phyloP scores from a whole-genome alignment of 2,113 vertebrate species.

The Zeus faber region DNA sequence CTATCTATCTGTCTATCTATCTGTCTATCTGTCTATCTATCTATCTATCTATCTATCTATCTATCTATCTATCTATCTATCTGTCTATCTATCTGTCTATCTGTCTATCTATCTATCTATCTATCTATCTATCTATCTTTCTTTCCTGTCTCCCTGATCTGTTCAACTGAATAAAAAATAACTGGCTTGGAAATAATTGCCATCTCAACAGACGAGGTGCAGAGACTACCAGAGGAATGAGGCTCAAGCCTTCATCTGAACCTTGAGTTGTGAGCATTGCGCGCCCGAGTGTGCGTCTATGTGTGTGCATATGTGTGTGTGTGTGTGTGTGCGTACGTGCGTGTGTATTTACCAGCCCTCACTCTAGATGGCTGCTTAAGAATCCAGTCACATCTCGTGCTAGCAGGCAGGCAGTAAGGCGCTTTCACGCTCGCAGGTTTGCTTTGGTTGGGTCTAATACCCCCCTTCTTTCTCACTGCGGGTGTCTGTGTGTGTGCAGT shows the following conservation, averaged over 20 bases:
- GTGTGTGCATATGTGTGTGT: conserved; percentile 10
- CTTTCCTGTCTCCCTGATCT: not conserved
- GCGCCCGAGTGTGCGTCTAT: not conserved
- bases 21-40: not conserved
- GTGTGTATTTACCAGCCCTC: conserved; percentile 57
- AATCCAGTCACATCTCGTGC: conserved; percentile 98
- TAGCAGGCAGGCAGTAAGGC: conserved; percentile 97
- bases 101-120: not conserved
- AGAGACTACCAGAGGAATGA: conserved; percentile 54
- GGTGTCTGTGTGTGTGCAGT: conserved; percentile 23
- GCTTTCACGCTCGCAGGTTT: conserved; percentile 98
- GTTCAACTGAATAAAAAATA: not conserved
- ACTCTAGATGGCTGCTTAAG: conserved; percentile 94
- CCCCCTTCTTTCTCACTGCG: conserved; percentile 90
- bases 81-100: not conserved
- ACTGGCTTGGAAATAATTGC: conserved; percentile 31
- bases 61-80: not conserved
- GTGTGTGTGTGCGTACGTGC: conserved; percentile 22
- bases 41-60: not conserved
- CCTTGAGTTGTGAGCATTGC: conserved; percentile 50
- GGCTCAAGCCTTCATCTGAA: conserved; percentile 58
- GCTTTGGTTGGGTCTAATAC: conserved; percentile 98
- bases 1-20: not conserved
- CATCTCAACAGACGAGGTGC: conserved; percentile 41
- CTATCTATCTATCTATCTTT: not conserved